phyloP scores from a whole-genome alignment of 2,888 invertebrate genomes.

The Ophion costatus region DNA sequence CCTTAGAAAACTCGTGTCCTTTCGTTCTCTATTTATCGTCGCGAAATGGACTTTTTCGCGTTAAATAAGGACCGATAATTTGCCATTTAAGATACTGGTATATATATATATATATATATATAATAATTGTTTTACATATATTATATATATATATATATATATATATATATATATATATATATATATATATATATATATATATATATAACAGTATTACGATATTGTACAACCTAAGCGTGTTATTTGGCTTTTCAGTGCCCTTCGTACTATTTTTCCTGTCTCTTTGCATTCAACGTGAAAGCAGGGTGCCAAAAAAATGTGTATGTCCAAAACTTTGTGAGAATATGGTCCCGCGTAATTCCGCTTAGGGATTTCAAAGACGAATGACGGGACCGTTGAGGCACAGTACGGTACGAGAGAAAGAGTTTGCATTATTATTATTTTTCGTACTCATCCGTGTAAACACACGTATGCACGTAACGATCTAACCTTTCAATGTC shows the following conservation, averaged over 20 bases:
- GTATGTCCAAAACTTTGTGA: slow-evolving; percentile 32
- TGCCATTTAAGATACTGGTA: not conserved
- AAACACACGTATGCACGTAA: not conserved
- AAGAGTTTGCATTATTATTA: slow-evolving; percentile 15
- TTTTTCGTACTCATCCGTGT: slow-evolving; percentile 15
- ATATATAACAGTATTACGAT: not conserved
- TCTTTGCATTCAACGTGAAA: not conserved
- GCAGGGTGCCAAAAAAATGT: slow-evolving; percentile 21
- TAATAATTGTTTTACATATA: too few relatives aligned
- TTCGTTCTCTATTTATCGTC: not conserved
- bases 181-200: slow-evolving; percentile 24
- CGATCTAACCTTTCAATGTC: not conserved
- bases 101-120: slow-evolving; percentile 14
- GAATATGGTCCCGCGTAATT: slow-evolving; percentile 29
- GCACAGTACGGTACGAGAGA: slow-evolving; percentile 63
- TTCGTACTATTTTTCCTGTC: slow-evolving; percentile 22
- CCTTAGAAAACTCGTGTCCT: slow-evolving; percentile 6
- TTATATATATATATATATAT: slow-evolving; percentile 3
- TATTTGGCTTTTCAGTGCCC: slow-evolving; percentile 38
- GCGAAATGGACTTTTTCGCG: slow-evolving; percentile 8
- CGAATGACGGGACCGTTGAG: slow-evolving; percentile 47
- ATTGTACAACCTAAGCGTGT: slow-evolving; percentile 23
- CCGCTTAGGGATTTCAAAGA: slow-evolving; percentile 37
- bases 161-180: not conserved
- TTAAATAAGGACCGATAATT: slow-evolving; percentile 49